Evolutionary conservation across 2,888 invertebrate species (phyloP).

Genomic region (Rosalia funebris): DNA sequence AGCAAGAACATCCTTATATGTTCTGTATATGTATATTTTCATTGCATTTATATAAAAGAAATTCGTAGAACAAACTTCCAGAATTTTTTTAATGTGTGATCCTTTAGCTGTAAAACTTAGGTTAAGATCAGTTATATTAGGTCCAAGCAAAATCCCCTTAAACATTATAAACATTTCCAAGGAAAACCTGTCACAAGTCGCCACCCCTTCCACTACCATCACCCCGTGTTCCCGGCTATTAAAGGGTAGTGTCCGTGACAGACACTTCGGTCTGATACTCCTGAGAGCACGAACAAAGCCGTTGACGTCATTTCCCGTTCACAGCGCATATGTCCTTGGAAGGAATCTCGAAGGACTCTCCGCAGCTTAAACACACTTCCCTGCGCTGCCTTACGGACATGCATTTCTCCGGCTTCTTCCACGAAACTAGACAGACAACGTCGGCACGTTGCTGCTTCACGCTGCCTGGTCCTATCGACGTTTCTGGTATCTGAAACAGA

Average conservation of each 20-base stretch:
- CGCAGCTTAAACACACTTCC: constrained; percentile 54
- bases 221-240: no score
- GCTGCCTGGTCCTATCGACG: constrained; percentile 43
- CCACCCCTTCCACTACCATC: no score
- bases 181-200: no score
- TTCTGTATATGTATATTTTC: no score
- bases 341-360: constrained; percentile 52
- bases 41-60: no score
- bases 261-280: constrained; percentile 35
- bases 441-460: constrained; percentile 45
- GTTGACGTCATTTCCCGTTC: constrained; percentile 38
- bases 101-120: no score
- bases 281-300: constrained; percentile 38
- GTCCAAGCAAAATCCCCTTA: no score
- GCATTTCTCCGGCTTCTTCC: constrained; percentile 50
- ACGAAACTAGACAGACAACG: constrained; percentile 56
- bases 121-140: no score
- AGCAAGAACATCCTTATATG: no score
- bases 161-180: no score
- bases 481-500: constrained; percentile 42
- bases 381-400: constrained; percentile 39
- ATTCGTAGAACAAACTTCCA: no score
- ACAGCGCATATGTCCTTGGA: constrained; percentile 31
- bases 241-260: constrained; percentile 38
- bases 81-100: no score